A percentile compares a stretch with the other conserved stretches of the same genome.
These are phyloP conservation scores for Listrodromus nycthemerus DNA, from an alignment of 2,888 invertebrate genomes.

Conservation along the genomic window DNA sequence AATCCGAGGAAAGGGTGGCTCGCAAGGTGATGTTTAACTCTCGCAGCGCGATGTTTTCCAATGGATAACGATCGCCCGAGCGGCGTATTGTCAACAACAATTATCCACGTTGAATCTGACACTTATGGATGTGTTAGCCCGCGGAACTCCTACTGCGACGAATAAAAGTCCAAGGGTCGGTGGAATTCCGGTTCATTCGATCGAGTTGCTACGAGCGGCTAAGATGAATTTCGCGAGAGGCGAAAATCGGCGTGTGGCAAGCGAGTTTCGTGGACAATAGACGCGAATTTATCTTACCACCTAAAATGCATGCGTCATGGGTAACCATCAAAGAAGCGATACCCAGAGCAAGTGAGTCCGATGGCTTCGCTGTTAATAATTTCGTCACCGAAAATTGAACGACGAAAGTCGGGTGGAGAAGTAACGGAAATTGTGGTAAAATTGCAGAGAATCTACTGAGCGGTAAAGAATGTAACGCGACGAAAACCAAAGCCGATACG, in stretches of 20 bases:
- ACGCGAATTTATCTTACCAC: neutral
- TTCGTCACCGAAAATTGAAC: neutral
- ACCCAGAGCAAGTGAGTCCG: slow-evolving; percentile 64
- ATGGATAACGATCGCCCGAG: slow-evolving; percentile 70
- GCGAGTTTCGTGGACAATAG: neutral
- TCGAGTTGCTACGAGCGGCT: neutral
- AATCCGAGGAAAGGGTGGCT: slow-evolving; percentile 36
- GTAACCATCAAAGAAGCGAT: slow-evolving; percentile 59
- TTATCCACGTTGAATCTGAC: slow-evolving; percentile 75
- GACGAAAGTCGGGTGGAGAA: neutral
- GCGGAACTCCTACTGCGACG: slow-evolving; percentile 22
- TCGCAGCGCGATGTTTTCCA: slow-evolving; percentile 63
- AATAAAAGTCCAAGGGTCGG: slow-evolving; percentile 63
- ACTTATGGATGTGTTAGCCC: slow-evolving; percentile 68
- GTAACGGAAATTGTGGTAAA: neutral
- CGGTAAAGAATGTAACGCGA: slow-evolving; percentile 54
- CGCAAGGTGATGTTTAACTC: slow-evolving; percentile 48
- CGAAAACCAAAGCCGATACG: slow-evolving; percentile 49
- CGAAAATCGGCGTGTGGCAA: slow-evolving; percentile 3
- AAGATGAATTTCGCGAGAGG: slow-evolving; percentile 36
- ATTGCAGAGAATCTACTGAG: slow-evolving; percentile 54
- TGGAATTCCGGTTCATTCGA: slow-evolving; percentile 56
- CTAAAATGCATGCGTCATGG: slow-evolving; percentile 64
- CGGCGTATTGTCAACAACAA: slow-evolving; percentile 73
- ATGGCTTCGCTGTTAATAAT: neutral